A percentile compares a stretch with the other conserved stretches of the same genome.
phyloP scores from a whole-genome alignment of 2,888 invertebrate genomes.

The Athalia cordata region DNA sequence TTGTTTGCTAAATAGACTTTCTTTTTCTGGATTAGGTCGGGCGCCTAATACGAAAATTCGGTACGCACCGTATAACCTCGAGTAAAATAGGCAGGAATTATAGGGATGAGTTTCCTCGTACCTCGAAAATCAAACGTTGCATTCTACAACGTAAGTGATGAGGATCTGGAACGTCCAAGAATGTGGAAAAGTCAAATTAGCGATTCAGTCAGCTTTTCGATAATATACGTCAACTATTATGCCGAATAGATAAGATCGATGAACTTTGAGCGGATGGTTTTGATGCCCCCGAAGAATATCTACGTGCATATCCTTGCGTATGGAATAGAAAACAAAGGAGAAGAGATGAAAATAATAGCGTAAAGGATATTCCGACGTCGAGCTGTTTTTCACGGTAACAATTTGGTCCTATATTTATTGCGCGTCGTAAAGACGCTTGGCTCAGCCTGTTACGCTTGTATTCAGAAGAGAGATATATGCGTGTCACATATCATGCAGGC shows the following conservation, averaged over 20 bases:
- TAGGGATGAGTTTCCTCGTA: no score
- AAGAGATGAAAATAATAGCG: not conserved
- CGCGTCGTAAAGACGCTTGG: slow-evolving; percentile 56
- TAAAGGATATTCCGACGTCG: slow-evolving; percentile 28
- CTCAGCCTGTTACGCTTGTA: slow-evolving; percentile 60
- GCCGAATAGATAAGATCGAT: not conserved
- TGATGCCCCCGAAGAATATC: not conserved
- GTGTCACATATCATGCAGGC: slow-evolving; percentile 67
- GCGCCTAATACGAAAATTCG: slow-evolving; percentile 18
- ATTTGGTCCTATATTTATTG: slow-evolving; percentile 62
- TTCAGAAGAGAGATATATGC: slow-evolving; percentile 68
- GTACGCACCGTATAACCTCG: not conserved
- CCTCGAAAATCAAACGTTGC: not conserved
- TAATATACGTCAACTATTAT: not conserved
- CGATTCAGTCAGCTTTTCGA: not conserved
- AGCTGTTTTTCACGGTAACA: slow-evolving; percentile 49
- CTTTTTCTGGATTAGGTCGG: slow-evolving; percentile 16
- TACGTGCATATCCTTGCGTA: no score
- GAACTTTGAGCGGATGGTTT: slow-evolving; percentile 8
- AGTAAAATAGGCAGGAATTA: not conserved
- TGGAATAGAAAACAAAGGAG: not conserved
- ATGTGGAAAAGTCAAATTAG: not conserved
- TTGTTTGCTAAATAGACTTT: slow-evolving; percentile 19
- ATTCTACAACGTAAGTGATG: not conserved
- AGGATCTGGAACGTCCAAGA: not conserved